phyloP scores from a whole-genome alignment of 2,797 vertebrate species.

The Sibirionetta formosa region DNA sequence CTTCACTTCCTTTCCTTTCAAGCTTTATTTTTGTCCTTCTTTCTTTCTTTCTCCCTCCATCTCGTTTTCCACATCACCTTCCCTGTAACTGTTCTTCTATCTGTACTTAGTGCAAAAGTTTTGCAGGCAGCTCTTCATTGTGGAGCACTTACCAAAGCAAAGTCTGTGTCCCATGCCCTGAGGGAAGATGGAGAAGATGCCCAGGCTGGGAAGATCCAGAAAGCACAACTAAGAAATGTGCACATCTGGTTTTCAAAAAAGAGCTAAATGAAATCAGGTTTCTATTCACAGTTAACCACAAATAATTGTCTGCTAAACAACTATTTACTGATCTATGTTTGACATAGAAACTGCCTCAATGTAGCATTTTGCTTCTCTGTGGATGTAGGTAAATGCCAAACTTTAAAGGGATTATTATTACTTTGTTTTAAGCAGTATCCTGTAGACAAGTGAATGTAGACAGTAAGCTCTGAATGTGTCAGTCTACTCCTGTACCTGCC shows the following conservation, averaged over 20 bases:
- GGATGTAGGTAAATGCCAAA: background rate
- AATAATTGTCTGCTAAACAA: background rate
- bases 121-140: background rate
- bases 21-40: fast-evolving
- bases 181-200: too few species aligned
- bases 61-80: background rate
- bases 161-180: fast-evolving
- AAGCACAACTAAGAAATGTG: background rate
- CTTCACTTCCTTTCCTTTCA: conserved; percentile 10
- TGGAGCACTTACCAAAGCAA: background rate
- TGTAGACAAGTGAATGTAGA: background rate
- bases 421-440: background rate
- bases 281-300: background rate
- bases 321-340: background rate
- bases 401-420: background rate
- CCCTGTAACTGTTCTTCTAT: background rate
- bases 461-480: background rate
- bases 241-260: background rate
- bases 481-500: background rate
- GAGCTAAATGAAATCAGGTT: background rate
- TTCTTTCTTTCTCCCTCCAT: background rate
- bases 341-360: background rate
- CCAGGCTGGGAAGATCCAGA: background rate
- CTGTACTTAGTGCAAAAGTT: background rate
- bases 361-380: background rate